phyloP scores from a whole-genome alignment of 1,140 invertebrate species.

The Lucilia sericata region DNA sequence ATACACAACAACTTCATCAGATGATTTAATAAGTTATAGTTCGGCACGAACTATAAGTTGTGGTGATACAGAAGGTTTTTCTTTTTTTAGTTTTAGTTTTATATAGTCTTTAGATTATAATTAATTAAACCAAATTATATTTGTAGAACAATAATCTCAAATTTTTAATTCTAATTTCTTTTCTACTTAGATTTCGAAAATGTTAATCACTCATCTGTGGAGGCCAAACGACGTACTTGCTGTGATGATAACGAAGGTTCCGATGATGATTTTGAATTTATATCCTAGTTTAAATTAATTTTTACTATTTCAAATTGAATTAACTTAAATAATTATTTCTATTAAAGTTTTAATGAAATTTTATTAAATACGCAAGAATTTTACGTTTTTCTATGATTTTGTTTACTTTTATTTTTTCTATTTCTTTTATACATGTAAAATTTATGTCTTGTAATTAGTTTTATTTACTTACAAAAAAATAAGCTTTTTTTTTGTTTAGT shows the following conservation, averaged over 20 bases:
- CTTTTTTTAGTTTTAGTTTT: constrained; percentile 32
- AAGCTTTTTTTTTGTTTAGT: constrained; percentile 11
- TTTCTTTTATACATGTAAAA: background rate
- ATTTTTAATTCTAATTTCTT: background rate
- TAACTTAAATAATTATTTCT: constrained; percentile 33
- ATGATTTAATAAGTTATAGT: constrained; percentile 41
- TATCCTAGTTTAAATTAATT: constrained; percentile 49
- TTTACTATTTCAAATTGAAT: background rate
- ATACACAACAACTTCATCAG: constrained; percentile 23
- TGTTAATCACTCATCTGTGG: constrained; percentile 63
- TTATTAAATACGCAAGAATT: no score
- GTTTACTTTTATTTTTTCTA: background rate
- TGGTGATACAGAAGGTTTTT: constrained; percentile 51
- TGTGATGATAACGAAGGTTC: constrained; percentile 69
- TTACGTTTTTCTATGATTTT: no score
- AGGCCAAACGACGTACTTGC: constrained; percentile 37
- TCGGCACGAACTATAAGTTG: constrained; percentile 44
- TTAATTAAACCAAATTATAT: background rate
- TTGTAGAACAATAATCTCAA: background rate
- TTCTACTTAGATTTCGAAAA: constrained; percentile 70
- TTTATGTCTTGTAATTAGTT: constrained; percentile 34
- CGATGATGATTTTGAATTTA: constrained; percentile 72
- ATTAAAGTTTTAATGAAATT: constrained; percentile 1
- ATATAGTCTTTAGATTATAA: background rate
- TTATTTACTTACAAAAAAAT: constrained; percentile 1